Percentiles rank a stretch among this genome's conserved stretches.
These are phyloP conservation scores for Dicentrarchus labrax DNA, from an alignment of 2,113 vertebrate genomes.

Conservation along the genomic window DNA sequence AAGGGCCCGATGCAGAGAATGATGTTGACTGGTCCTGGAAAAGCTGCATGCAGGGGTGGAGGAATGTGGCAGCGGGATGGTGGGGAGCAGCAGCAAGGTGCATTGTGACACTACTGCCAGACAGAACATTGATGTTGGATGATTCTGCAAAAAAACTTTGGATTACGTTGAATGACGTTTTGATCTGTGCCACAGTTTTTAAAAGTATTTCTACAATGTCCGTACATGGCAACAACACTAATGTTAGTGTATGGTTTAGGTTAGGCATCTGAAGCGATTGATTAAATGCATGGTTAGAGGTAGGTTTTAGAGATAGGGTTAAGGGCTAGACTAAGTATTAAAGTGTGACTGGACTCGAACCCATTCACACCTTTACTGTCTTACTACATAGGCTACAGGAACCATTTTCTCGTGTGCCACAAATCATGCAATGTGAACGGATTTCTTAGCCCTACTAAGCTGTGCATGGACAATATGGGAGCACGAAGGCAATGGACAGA, in stretches of 20 bases:
- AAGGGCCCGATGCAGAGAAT: slow-evolving; percentile 41
- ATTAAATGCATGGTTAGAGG: not conserved
- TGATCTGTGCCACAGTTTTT: not conserved
- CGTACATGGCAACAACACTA: not conserved
- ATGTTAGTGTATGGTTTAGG: not conserved
- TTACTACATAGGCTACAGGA: not conserved
- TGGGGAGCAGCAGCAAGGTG: slow-evolving; percentile 60
- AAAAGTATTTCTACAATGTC: slow-evolving; percentile 3
- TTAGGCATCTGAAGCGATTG: not conserved
- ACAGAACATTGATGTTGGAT: not conserved
- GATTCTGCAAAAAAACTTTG: slow-evolving; percentile 6
- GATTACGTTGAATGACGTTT: slow-evolving; percentile 4
- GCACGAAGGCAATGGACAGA: not conserved
- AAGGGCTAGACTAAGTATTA: not conserved
- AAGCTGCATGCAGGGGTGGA: slow-evolving; percentile 44
- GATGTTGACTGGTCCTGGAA: slow-evolving; percentile 60
- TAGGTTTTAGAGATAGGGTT: not conserved
- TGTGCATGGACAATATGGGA: not conserved
- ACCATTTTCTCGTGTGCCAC: not conserved
- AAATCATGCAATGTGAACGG: not conserved
- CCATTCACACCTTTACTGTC: not conserved
- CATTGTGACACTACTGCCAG: slow-evolving; percentile 33
- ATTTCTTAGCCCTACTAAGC: not conserved
- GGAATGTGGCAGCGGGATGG: slow-evolving; percentile 23
- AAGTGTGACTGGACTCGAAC: not conserved